Base-by-base conservation (phyloP, 2,113 vertebrate species). In the Puntigrus tetrazona region DNA sequence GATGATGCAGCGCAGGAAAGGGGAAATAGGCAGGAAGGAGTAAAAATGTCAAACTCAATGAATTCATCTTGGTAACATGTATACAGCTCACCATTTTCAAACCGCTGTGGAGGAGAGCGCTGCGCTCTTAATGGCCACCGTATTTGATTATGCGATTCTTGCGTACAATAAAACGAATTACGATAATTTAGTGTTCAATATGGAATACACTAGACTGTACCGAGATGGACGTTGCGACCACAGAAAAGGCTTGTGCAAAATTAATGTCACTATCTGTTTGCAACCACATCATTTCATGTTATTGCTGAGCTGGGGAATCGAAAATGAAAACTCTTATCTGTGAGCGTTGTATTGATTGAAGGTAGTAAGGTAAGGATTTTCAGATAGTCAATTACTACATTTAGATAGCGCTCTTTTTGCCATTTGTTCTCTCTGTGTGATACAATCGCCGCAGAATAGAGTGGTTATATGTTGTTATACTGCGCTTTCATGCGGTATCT, bases 41-140 rank as follows among this genome's bases (percentile, higher is more conserved):
- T 78, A 84, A 82, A 88, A 85, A 85, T 89, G 84, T 88, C 73
- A 88, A 85, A 82, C 74, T 78, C 88, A 82, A 92, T 90, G 76
- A 86, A 89, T 91, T 91, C 85, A 78, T 84, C 79, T 87, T 83
- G 88, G 91, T 91, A 88, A 91, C 86, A 85, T 61, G 72, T 88
- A 88, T 65, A 72, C 31, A 82, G 75, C 57, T 59, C 89, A 88
- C 61, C 82, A 83, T 84, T 87, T 86, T 67, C 73, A 75, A 76
- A 76, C n/a, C 59, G 81, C 75, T 70, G 72, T 61, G 50, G 69
- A 81, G 67, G 86, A 83, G 81, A 87, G 88, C 85, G 86, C 81
- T 81, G 73, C 80, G 78, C 67, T 90, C 82, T 89, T 79, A 90
- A 91, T 92, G 91, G 82, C 86, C 41, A 61, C 22, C 31, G 5